A percentile compares a stretch with the other conserved stretches of the same genome.
phyloP scores from a whole-genome alignment of 2,888 invertebrate genomes.

The Ennomos fuscantarius region DNA sequence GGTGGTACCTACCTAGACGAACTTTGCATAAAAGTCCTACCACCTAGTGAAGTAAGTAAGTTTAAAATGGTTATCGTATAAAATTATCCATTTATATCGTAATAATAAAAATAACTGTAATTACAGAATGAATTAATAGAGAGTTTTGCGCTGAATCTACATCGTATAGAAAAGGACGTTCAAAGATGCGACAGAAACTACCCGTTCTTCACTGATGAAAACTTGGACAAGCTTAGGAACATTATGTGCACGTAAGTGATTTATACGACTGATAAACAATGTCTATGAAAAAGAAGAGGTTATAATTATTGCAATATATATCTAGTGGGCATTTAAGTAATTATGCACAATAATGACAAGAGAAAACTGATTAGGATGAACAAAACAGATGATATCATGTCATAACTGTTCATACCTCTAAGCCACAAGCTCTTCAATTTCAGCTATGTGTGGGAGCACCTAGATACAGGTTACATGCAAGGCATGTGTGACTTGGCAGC shows the following conservation, averaged over 20 bases:
- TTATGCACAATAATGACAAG: too few relatives aligned
- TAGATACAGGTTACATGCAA: constrained; percentile 98
- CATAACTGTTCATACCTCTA: too few relatives aligned
- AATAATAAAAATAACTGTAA: neutral
- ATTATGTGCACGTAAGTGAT: constrained; percentile 96
- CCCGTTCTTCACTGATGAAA: constrained; percentile 95
- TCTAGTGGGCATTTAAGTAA: too few relatives aligned
- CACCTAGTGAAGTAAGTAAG: too few relatives aligned
- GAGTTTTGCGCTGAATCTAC: constrained; percentile 94
- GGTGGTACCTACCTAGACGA: too few relatives aligned
- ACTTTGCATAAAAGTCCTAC: too few relatives aligned
- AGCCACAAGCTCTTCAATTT: neutral
- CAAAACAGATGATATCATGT: too few relatives aligned
- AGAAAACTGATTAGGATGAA: too few relatives aligned
- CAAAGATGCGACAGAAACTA: constrained; percentile 98
- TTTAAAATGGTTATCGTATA: too few relatives aligned
- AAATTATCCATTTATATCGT: too few relatives aligned
- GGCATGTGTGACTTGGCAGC: constrained; percentile 99
- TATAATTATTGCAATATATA: too few relatives aligned
- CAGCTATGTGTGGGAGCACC: constrained; percentile 98
- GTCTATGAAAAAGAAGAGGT: too few relatives aligned
- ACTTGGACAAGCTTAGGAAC: constrained; percentile 96
- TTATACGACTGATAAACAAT: neutral
- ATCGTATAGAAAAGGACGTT: constrained; percentile 98
- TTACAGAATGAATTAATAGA: constrained; percentile 93